Base-by-base conservation (phyloP, 1,140 invertebrate species). In the Frieseomelitta varia region DNA sequence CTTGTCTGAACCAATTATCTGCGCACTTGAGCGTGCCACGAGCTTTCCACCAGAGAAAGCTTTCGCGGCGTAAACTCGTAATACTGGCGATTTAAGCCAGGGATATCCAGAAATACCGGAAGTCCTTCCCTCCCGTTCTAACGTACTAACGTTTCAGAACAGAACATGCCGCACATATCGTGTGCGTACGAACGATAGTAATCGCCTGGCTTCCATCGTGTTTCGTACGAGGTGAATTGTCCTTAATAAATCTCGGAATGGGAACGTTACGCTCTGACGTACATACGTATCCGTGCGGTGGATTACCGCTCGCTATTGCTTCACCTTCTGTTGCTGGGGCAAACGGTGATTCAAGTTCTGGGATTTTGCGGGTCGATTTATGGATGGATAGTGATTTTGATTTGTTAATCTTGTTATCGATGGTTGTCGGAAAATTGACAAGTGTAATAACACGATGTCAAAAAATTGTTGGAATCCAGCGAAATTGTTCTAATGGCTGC, bases 1-100 rank as follows among this genome's bases (percentile, higher is more conserved):
- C 72, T 75, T 75, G 72, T 65, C 68, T 39, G 68, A 75, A 51
- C 47, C 79, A 75, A 73, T 81, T 81, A 81, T 75, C 71, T 27
- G 71, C 58, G 58, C 72, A 65, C 71, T 81, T 81, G 65, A 75
- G 34, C 69, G 69, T 27, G 21, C 53, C 71, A 4, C 56, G 56
- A 30, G 79, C 56, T 47, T 39, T 47, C 27, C 69, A 15, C 6
- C 24, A 8, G 39, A 8, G 12, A 39, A 34, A 72, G 68, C 34
- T n/a, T 71, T 17, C 39, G 39, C 68, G 68, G 47, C 39, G 56
- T 74, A 75, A 81, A 81, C 71, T 81, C 58, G 72, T 47, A 47
- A 80, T 80, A 61, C 79, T 21, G 17, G 21, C 71, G 79, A 75
- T 81, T 81, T 81, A 55, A 75, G 10, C 68, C 4, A 8, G n/a